These are phyloP conservation scores for Torymus aiolomorphi DNA, from an alignment of 2,888 invertebrate genomes.

Conservation along the genomic window DNA sequence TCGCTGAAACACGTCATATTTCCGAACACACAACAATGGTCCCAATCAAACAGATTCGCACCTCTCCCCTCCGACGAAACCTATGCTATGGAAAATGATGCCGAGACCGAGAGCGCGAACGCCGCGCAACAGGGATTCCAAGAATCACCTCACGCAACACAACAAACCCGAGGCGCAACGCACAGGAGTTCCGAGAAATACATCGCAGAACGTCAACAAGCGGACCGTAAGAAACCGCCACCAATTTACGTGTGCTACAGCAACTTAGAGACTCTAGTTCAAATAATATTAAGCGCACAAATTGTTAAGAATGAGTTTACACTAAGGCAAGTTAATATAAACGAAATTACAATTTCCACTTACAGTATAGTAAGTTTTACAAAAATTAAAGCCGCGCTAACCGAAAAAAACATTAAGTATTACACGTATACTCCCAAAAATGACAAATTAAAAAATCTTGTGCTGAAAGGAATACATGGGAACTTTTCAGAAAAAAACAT, in stretches of 20 bases:
- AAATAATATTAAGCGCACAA: background rate
- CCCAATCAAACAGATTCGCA: too few relatives aligned
- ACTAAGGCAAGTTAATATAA: too few relatives aligned
- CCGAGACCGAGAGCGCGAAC: too few relatives aligned
- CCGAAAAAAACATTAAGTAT: background rate
- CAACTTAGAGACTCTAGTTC: background rate
- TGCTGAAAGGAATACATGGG: slow-evolving; percentile 46
- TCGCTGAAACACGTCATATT: too few relatives aligned
- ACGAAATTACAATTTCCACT: too few relatives aligned
- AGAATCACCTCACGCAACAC: too few relatives aligned
- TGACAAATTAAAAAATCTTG: slow-evolving; percentile 21
- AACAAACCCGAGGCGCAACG: background rate
- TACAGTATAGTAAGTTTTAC: too few relatives aligned
- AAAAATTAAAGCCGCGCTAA: too few relatives aligned
- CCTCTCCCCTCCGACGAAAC: too few relatives aligned
- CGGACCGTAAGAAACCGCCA: background rate
- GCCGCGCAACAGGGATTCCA: too few relatives aligned
- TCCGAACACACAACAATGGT: too few relatives aligned
- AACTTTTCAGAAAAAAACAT: slow-evolving; percentile 48
- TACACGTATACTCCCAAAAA: slow-evolving; percentile 43
- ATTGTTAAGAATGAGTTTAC: background rate
- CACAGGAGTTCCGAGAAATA: background rate
- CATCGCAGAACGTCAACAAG: background rate
- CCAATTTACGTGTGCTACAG: background rate
- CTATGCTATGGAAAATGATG: too few relatives aligned